Evolutionary conservation across 2,888 invertebrate species (phyloP), one percentile per base, ranked within the genome.

Genomic region (Melipona beecheii): DNA sequence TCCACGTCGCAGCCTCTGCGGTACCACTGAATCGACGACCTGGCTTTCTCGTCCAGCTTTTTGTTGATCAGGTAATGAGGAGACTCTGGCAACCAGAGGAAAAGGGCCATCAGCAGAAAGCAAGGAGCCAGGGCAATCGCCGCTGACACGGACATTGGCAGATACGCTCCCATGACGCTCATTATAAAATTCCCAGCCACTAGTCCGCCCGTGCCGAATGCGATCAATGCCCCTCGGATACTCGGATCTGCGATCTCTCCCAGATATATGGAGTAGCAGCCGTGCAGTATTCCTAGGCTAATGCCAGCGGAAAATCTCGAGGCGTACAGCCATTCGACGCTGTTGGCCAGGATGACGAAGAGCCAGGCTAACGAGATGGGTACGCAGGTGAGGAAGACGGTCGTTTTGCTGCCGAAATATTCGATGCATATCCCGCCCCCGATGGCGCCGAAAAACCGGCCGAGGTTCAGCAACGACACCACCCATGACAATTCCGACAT

Each of bases 181-280:
- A 93, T 94, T 0, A 92, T 3, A 0, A 93, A 62, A n/a, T 85
- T 91, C 0, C 94, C 94, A 1, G 90, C 72, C 0, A 92, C 87
- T 52, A 91, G 43, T 0, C 93, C 94, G 60, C 83, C 90, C 24
- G 91, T 87, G 21, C 90, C 90, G 5, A 94, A 31, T 0, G 90
- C 86, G 0, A 93, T 91, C 19, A 94, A 69, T 0, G 92, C 89
- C 6, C 94, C 94, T 1, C 94, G 90, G 9, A 93, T 93, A 6
- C 80, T 88, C 0, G 93, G 88, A 69, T 87, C 81, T 1, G 93
- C 91, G 27, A 93, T 89, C 60, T 93, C 93, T 0, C 91, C 93
- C 6, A 93, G 78, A 71, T 91, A 93, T 6, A 93, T 74, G 2
- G 93, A 87, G 71, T 92, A 93, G 17, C 91, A 85, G 72, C 89